phyloP scores from a whole-genome alignment of 2,888 invertebrate species.

The Parapristionchus giblindavisi region DNA sequence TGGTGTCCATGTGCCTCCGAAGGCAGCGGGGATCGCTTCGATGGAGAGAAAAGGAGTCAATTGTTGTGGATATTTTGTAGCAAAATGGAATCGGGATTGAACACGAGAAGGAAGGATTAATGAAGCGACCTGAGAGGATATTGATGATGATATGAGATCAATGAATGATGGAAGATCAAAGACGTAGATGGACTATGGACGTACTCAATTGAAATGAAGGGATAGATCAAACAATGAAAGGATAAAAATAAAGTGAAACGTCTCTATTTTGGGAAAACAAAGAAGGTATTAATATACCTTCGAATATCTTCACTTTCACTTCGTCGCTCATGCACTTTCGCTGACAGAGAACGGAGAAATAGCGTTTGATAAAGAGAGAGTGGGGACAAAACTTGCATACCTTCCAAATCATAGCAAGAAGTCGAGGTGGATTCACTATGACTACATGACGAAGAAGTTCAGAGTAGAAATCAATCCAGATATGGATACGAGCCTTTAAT shows the following conservation, averaged over 20 bases:
- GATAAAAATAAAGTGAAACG: too few species aligned
- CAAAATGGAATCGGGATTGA: slow-evolving; percentile 40
- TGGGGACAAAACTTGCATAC: too few species aligned
- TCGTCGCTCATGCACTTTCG: too few species aligned
- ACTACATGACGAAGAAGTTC: slow-evolving; percentile 41
- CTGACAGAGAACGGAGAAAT: not conserved
- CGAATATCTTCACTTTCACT: too few species aligned
- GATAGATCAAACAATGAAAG: too few species aligned
- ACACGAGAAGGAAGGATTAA: slow-evolving; percentile 43
- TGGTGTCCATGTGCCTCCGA: slow-evolving; percentile 33
- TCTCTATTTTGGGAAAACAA: too few species aligned
- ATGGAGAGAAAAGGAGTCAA: slow-evolving; percentile 30
- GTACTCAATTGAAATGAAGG: too few species aligned
- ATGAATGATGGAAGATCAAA: not conserved
- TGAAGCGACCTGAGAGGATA: slow-evolving; percentile 38
- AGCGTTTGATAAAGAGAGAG: not conserved
- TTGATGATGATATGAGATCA: not conserved
- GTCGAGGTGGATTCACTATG: slow-evolving; percentile 42
- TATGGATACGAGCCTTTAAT: slow-evolving; percentile 40
- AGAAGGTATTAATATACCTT: too few species aligned
- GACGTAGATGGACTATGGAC: not conserved
- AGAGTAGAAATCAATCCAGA: slow-evolving; percentile 44
- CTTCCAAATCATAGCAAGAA: slow-evolving; percentile 43
- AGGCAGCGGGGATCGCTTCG: slow-evolving; percentile 37
- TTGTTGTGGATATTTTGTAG: slow-evolving; percentile 38